These are phyloP conservation scores for Hippocampus guttulatus DNA, from an alignment of 2,113 vertebrate species.

Conservation along the genomic window DNA sequence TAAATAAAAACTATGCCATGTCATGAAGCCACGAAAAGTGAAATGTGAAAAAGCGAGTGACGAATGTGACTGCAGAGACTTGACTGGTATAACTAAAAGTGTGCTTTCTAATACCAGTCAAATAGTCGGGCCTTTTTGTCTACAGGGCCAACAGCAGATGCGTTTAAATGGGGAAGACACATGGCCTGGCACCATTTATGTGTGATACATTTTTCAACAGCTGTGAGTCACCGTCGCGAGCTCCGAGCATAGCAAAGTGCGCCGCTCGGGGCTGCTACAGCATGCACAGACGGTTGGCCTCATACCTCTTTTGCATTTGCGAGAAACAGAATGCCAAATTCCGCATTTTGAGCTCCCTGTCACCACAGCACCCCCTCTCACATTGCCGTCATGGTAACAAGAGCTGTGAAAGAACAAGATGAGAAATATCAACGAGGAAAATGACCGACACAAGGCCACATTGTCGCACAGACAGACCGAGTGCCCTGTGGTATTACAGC, in stretches of 20 bases:
- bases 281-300: constrained; percentile 29
- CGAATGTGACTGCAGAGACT: neutral
- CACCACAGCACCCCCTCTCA: constrained; percentile 37
- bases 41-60: no score
- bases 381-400: constrained; percentile 68
- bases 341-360: constrained; percentile 46
- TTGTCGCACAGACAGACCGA: constrained; percentile 62
- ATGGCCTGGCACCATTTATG: constrained; percentile 38
- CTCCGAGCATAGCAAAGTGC: constrained; percentile 31
- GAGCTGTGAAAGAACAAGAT: constrained; percentile 66
- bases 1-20: no score
- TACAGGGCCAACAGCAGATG: constrained; percentile 10
- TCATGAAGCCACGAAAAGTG: no score
- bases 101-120: constrained; percentile 15
- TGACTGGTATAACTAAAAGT: constrained; percentile 4
- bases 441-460: constrained; percentile 68
- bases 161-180: constrained; percentile 24
- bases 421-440: constrained; percentile 53
- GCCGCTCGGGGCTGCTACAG: constrained; percentile 27
- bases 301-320: constrained; percentile 40
- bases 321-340: constrained; percentile 52
- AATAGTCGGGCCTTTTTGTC: constrained; percentile 2
- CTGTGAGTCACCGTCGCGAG: constrained; percentile 40
- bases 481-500: constrained; percentile 54
- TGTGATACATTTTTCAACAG: constrained; percentile 49